These are phyloP conservation scores for Channa argus DNA, from an alignment of 2,113 vertebrate genomes.

Conservation along the genomic window DNA sequence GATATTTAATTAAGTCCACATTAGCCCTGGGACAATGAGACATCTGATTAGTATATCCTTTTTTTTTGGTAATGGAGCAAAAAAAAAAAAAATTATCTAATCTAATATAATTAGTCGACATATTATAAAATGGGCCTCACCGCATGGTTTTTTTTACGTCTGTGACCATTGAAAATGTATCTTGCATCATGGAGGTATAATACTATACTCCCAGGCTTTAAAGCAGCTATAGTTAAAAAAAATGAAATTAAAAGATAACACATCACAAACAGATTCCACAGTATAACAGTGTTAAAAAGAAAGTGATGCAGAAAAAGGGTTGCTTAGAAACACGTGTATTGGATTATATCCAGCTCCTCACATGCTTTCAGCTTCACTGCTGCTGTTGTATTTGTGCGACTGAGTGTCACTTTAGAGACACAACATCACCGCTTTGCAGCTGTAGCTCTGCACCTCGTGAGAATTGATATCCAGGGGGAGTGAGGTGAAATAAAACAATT, in stretches of 20 bases:
- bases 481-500: neutral
- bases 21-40: neutral
- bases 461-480: slow-evolving; percentile 12
- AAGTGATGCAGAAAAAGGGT: neutral
- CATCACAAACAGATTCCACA: neutral
- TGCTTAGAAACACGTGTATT: slow-evolving; percentile 22
- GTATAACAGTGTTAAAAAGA: neutral
- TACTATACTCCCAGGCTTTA: no score
- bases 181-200: neutral
- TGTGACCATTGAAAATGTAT: neutral
- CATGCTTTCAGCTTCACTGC: slow-evolving; percentile 8
- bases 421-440: neutral
- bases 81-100: neutral
- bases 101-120: no score
- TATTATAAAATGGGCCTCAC: no score
- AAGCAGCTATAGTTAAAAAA: neutral
- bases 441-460: neutral
- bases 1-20: no score
- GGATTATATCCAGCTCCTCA: neutral
- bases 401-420: slow-evolving; percentile 10
- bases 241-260: neutral
- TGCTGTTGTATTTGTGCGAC: neutral
- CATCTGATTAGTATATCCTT: slow-evolving; percentile 16
- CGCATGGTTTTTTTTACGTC: no score
- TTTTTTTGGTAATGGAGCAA: slow-evolving; percentile 5